These are phyloP conservation scores for Mustela nigripes DNA, from an alignment of 2,113 vertebrate genomes.

Conservation along the genomic window DNA sequence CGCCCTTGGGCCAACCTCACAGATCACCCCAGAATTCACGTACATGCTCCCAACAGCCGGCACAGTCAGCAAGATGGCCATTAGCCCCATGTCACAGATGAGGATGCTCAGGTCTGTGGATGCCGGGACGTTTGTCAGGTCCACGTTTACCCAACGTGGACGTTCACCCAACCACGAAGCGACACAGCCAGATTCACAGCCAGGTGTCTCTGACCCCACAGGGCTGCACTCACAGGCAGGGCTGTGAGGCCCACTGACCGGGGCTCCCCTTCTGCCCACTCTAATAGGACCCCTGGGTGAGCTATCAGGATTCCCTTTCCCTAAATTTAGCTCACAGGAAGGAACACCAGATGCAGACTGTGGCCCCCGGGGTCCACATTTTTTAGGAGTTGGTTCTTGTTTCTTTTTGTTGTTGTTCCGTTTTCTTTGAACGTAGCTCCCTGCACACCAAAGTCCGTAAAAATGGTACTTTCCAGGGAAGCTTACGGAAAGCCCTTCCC, in stretches of 20 bases:
- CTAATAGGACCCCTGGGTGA: neutral
- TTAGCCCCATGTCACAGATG: neutral
- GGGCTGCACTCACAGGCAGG: rapidly evolving
- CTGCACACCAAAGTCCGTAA: neutral
- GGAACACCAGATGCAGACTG: neutral
- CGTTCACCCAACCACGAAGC: rapidly evolving
- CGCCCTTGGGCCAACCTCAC: neutral
- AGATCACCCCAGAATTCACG: neutral
- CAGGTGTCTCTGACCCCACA: neutral
- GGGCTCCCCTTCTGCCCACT: too few species aligned
- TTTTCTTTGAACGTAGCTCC: neutral
- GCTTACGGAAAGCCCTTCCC: neutral
- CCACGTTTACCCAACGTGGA: too few species aligned
- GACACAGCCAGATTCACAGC: neutral
- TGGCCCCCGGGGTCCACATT: rapidly evolving
- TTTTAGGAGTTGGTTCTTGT: neutral
- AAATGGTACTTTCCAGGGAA: neutral
- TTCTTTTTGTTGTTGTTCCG: neutral
- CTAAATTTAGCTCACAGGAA: neutral
- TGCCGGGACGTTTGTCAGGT: neutral
- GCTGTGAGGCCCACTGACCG: rapidly evolving
- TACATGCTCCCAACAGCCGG: neutral
- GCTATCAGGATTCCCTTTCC: neutral
- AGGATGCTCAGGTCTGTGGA: neutral
- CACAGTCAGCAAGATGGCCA: rapidly evolving